Conservation (phyloP, 2,888 invertebrate genomes). For the Uloborus plumipes region DNA sequence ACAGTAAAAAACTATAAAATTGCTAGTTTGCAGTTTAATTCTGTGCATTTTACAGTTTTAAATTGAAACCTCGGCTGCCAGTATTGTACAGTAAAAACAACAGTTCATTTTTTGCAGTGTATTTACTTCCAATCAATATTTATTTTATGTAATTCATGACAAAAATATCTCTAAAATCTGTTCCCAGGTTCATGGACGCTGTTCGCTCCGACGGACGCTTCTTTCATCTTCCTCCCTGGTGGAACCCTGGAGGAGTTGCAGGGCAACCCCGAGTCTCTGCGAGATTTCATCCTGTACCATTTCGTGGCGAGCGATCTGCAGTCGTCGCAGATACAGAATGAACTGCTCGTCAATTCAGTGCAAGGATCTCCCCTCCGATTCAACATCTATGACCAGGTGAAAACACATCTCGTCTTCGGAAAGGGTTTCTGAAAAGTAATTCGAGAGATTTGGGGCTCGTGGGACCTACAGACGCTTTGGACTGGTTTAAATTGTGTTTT, state of each 20-base stretch:
- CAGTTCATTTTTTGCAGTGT: too few species aligned
- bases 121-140: too few species aligned
- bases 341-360: conserved; percentile 41
- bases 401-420: background rate
- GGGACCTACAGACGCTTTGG: too few species aligned
- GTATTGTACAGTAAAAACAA: too few species aligned
- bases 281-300: conserved; percentile 64
- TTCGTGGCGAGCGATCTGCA: conserved; percentile 55
- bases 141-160: too few species aligned
- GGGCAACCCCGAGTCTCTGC: conserved; percentile 41
- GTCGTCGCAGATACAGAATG: conserved; percentile 38
- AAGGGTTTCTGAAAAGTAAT: too few species aligned
- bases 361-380: conserved; percentile 57
- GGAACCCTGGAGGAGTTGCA: conserved; percentile 56
- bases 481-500: too few species aligned
- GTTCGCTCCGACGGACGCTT: conserved; percentile 64
- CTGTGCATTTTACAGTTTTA: too few species aligned
- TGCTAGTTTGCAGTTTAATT: too few species aligned
- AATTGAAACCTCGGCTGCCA: too few species aligned
- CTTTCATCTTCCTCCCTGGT: conserved; percentile 60
- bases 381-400: conserved; percentile 58
- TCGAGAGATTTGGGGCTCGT: too few species aligned
- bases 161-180: background rate
- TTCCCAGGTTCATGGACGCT: conserved; percentile 58
- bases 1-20: too few species aligned